Percentiles rank a stretch among this genome's conserved stretches.
Conservation (phyloP, 92 coral and sea anemone genomes). For the Palythoa heliodiscus region DNA sequence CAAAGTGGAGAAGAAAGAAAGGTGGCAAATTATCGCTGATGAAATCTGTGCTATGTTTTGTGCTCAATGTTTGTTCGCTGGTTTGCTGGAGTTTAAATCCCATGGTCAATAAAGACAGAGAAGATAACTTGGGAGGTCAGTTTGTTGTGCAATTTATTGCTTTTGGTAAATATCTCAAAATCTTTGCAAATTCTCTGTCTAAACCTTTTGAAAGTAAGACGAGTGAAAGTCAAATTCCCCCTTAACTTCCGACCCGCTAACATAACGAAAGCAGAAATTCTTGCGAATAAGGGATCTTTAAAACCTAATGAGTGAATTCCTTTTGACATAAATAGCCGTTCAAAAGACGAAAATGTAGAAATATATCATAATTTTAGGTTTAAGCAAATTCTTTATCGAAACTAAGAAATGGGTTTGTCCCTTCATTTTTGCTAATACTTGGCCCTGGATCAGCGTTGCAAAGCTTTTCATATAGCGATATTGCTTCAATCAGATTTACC, state of each 20-base stretch:
- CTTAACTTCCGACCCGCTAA: not conserved
- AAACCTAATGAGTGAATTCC: not conserved
- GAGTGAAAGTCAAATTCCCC: not conserved
- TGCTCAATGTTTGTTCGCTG: not conserved
- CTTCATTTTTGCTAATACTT: not conserved
- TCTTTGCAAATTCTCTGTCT: not conserved
- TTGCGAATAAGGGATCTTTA: not conserved
- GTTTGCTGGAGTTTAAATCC: not conserved
- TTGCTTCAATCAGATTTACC: no score
- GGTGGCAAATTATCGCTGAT: not conserved
- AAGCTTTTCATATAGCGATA: no score
- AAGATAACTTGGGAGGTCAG: conserved; percentile 18
- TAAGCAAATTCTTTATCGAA: not conserved
- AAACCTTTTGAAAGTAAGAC: not conserved
- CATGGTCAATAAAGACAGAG: not conserved
- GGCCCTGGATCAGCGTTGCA: not conserved
- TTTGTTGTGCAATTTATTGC: not conserved
- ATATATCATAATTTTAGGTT: no score
- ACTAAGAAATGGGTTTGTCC: not conserved
- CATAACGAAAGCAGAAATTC: not conserved
- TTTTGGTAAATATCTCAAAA: not conserved
- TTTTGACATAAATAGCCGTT: not conserved
- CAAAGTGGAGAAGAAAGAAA: no score
- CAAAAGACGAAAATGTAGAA: not conserved
- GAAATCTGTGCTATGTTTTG: not conserved